Conservation (phyloP, 2,888 invertebrate species). For the Falcaria lacertinaria region DNA sequence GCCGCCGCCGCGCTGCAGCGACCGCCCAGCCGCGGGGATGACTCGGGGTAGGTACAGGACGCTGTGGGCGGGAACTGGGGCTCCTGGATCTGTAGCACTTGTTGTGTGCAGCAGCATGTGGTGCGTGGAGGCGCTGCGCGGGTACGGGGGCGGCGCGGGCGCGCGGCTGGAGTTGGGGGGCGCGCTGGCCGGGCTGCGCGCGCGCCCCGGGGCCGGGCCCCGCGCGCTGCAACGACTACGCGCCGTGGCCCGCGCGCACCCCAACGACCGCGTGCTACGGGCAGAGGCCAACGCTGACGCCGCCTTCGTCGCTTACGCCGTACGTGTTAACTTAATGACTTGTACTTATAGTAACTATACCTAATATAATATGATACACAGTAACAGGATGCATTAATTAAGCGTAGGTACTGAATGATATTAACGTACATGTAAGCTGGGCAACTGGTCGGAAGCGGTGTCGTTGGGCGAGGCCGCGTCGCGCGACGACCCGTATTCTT, state of each 20-base stretch:
- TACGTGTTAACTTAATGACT: too few relatives aligned
- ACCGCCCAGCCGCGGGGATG: slow-evolving; percentile 48
- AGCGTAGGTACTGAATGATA: background rate
- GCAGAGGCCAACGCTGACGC: slow-evolving; percentile 72
- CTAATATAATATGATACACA: too few relatives aligned
- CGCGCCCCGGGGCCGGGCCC: slow-evolving; percentile 53
- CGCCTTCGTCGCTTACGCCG: slow-evolving; percentile 70
- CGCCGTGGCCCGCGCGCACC: slow-evolving; percentile 66
- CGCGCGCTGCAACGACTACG: slow-evolving; percentile 56
- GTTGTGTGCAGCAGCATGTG: slow-evolving; percentile 53
- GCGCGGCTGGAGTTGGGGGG: slow-evolving; percentile 90
- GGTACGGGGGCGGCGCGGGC: slow-evolving; percentile 89
- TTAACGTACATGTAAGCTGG: slow-evolving; percentile 34
- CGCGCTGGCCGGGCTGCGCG: slow-evolving; percentile 89
- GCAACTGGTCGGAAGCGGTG: slow-evolving; percentile 61
- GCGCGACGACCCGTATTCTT: slow-evolving; percentile 67
- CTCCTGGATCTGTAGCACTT: slow-evolving; percentile 35
- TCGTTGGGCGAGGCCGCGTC: slow-evolving; percentile 57
- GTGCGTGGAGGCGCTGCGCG: slow-evolving; percentile 97
- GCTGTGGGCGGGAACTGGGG: too few relatives aligned
- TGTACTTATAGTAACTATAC: too few relatives aligned
- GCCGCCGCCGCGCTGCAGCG: slow-evolving; percentile 66
- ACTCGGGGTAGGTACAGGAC: slow-evolving; percentile 35
- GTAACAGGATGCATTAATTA: too few relatives aligned
- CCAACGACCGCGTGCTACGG: slow-evolving; percentile 57